Base-by-base conservation (phyloP, 2,113 vertebrate genomes). In the Cyanoliseus patagonus region DNA sequence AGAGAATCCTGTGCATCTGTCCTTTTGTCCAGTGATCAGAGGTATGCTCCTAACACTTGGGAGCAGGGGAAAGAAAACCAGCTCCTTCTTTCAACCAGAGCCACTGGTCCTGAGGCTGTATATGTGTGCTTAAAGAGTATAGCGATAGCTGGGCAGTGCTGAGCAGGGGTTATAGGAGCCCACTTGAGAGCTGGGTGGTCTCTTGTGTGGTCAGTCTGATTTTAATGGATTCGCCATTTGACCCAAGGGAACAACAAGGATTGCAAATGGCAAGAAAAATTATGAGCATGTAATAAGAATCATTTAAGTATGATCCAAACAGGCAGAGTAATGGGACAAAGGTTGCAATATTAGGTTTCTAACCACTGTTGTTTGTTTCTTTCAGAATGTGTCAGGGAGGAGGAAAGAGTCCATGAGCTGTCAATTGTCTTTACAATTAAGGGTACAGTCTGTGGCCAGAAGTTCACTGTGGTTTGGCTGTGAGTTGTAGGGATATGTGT, bases 1-100 rank as follows among this genome's bases (percentile, higher is more conserved):
- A 1, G 63, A 82, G 22, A 20, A 41, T 44, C 2, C 33, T 17
- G 49, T 17, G 33, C 24, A 64, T n/a, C 35, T 81, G 24, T 17
- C 17, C 10, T 51, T n/a, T 28, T 52, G 81, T 51, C 37, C 19
- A 70, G 46, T 44, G 66, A 37, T 25, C 83, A 62, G 49, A 92
- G 53, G 33, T 42, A 17, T 53, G 15, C 44, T n/a, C 35, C 23
- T n/a, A 49, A 18, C 0, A 1, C 67, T 57, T 0, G 0, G 55
- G 66, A 67, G n/a, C 6, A 78, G 35, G 30, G 11, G 22, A 85
- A 72, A 31, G 23, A 35, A 47, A 53, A 78, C 2, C 27, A 23
- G 17, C 49, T 51, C 49, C 6, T 2, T 83, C 47, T 64, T 25
- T 46, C 31, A 39, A 8, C 1, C 0, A 10, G 44, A 25, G 11